A percentile compares a stretch with the other conserved stretches of the same genome.
phyloP scores from a whole-genome alignment of 2,888 invertebrate species.

The Pediacus dermestoides region DNA sequence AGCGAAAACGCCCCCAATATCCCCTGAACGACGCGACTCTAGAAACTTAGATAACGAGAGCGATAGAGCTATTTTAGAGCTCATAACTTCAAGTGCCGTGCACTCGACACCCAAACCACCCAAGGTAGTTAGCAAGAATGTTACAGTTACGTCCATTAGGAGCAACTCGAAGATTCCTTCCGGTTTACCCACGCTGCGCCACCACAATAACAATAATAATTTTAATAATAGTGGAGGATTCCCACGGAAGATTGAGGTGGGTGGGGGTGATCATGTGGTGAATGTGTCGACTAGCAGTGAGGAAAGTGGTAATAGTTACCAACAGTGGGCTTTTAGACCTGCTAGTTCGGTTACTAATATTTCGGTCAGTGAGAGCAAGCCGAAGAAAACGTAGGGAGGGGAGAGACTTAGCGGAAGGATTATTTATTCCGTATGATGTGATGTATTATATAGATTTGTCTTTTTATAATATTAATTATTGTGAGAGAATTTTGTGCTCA shows the following conservation, averaged over 20 bases:
- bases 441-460: no score
- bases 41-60: slow-evolving; percentile 41
- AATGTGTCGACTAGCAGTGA: slow-evolving; percentile 40
- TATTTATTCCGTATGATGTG: no score
- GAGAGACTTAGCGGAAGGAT: background rate
- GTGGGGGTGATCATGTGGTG: slow-evolving; percentile 41
- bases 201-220: no score
- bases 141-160: slow-evolving; percentile 63
- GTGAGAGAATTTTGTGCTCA: no score
- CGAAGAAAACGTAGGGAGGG: slow-evolving; percentile 21
- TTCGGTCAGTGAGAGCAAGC: slow-evolving; percentile 41
- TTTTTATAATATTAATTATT: no score
- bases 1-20: slow-evolving; percentile 46
- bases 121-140: slow-evolving; percentile 48
- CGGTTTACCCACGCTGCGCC: slow-evolving; percentile 43
- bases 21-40: slow-evolving; percentile 45
- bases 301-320: slow-evolving; percentile 43
- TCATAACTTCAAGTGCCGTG: slow-evolving; percentile 43
- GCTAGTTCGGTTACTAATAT: slow-evolving; percentile 45
- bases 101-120: slow-evolving; percentile 46
- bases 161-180: slow-evolving; percentile 55
- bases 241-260: slow-evolving; percentile 52
- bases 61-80: slow-evolving; percentile 45
- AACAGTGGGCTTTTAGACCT: slow-evolving; percentile 50
- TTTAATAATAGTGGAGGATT: no score